Base-by-base conservation (phyloP, 1,140 invertebrate genomes). In the Dufourea novaeangliae region DNA sequence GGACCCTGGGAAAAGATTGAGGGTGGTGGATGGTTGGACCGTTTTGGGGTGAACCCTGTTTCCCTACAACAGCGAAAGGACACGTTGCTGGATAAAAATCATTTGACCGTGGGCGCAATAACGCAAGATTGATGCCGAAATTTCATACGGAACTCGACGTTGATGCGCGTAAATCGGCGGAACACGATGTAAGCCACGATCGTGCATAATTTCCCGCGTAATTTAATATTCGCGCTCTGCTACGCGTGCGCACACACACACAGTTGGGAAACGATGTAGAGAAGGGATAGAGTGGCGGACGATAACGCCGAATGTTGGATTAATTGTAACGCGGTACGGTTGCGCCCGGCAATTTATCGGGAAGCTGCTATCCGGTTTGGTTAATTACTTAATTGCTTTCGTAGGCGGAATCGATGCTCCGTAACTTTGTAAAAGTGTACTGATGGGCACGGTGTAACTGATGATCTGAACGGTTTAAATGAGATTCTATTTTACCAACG, bases 241-340 rank as follows among this genome's bases (percentile, higher is more conserved):
- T 12, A n/a, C 52, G 52, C 11, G 52, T 22, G 11, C 52, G n/a
- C n/a, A n/a, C n/a, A n/a, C n/a, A n/a, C n/a, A 52, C n/a, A 25
- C 46, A 52, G 46, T 52, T 25, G n/a, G 44, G 6, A 2, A 14
- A 20, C 7, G 44, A 20, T 46, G 3, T 7, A 20, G 3, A 46
- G 44, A n/a, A n/a, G n/a, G n/a, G 44, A 4, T 20, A 46, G n/a
- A 37, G n/a, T 20, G 6, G 17, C 46, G n/a, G 17, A 3, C 52
- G 52, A 56, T 56, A 56, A 29, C 52, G 25, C 2, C 52, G 52
- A 29, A 29, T 3, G 52, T 56, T 12, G 25, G 25, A 56, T 56
- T 66, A 66, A 66, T 66, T 37, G 34, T 25, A 14, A 62, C 41
- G 25, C 25, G 50, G 27, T 22, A 46, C 39, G 32, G 61, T 59